Base-by-base conservation (phyloP, 2,113 vertebrate genomes). In the Blennius ocellaris region DNA sequence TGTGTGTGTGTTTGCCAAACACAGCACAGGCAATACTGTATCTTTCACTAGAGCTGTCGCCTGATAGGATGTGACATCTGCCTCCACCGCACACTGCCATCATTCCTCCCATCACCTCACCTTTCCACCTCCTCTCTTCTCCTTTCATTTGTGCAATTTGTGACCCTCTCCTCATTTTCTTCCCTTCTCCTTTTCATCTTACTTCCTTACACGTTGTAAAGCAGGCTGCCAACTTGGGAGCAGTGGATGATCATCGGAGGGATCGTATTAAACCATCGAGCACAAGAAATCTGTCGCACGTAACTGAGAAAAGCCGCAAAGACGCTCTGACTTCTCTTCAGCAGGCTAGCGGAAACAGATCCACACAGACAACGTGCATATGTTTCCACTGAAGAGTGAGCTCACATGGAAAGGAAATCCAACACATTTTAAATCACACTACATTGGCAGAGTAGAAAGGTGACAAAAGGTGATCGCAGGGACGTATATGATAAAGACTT, bases 11-110 rank as follows among this genome's bases (percentile, higher is more conserved):
- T 79, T 87, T 76, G 78, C 90, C 80, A 30, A 83, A 87, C 81
- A 75, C 69, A 69, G 85, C 82, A 81, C 78, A 69, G 66, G 87
- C 90, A 92, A 91, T 88, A 87, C 88, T 87, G 93, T 94, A 96
- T 95, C 95, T 95, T 88, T 96, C 95, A 94, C 78, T 78, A n/a
- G 90, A 91, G 85, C 93, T 96, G 96, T 96, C 95, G 93, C 94
- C 85, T 95, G 95, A 97, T 95, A 94, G 93, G 90, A 95, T 95
- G 95, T 96, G 97, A 98, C 97, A 96, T 91, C 85, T 93, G 92
- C 93, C 93, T 90, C 82, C 81, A 89, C 93, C 58, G 72, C 65
- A 80, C 91, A 87, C 82, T 85, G 92, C 94, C 94, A 82, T 90
- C 94, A 90, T 84, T 82, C 78, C 79, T 78, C 61, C 76, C 76